Base-by-base conservation (phyloP, 1,140 invertebrate genomes). In the Gonioctena quinquepunctata region DNA sequence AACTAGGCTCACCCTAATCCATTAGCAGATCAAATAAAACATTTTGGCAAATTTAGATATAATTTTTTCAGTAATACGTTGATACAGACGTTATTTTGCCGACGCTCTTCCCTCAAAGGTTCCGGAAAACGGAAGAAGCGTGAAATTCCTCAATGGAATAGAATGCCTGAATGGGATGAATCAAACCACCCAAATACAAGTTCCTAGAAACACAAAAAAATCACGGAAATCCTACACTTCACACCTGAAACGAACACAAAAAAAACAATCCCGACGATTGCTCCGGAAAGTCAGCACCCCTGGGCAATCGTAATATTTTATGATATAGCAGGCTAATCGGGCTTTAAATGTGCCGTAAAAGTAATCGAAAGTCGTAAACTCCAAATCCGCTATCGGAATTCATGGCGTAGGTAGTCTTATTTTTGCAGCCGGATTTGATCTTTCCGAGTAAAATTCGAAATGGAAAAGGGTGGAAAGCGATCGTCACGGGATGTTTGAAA, bases 301-400 rank as follows among this genome's bases (percentile, higher is more conserved):
- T 48, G 21, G 33, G 68, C 60, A 68, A 68, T 73, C 71, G 73
- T 70, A 75, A 76, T 77, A 77, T 77, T 77, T 78, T 75, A 78
- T 69, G 69, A 68, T 69, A 71, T 72, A 78, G 72, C 64, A 70
- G 61, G 68, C 72, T 66, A 62, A 74, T 74, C 72, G 74, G 63
- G 77, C 68, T 72, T 77, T 74, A 75, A 66, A 70, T 65, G 76
- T 75, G 76, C 74, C 76, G 76, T 79, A 79, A 79, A 79, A 76
- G 77, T 79, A 79, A 79, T 79, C 77, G 77, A 79, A 79, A 79
- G 70, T 75, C 77, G 74, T 79, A 79, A 79, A 77, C 70, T 62
- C 75, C 66, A 71, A 76, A 76, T 74, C 75, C 66, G 56, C 70
- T 66, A 74, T 74, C 71, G 72, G 63, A 74, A 74, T 76, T 74